Evolutionary conservation across 2,797 vertebrate genomes (phyloP), one percentile per base, ranked within the genome.

Genomic region (Phrynocephalus forsythii): DNA sequence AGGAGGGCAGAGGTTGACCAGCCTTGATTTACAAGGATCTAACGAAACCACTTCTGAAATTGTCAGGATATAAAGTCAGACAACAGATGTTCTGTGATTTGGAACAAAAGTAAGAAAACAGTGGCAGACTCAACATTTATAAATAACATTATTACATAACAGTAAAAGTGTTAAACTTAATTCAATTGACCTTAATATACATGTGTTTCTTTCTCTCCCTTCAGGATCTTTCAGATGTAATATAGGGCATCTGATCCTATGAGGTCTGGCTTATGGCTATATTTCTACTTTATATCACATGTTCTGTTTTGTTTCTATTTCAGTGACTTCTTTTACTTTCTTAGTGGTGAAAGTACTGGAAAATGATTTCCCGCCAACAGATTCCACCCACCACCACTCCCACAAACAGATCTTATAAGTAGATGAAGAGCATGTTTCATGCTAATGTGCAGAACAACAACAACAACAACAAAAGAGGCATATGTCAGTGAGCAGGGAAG

Each of bases 311-410:
- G 38, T 48, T 33, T 82, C 80, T 77, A 50, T 82, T 82, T 87
- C 16, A 73, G 69, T 67, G 63, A 44, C 24, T 73, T 72, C 87
- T 79, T 79, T 76, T 28, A 79, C 38, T 79, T 72, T 44, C 50
- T 24, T 15, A 2, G 67, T 72, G 38, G n/a, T 84, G 52, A 84
- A 73, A 79, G 4, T 26, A 48, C 63, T 66, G 87, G 82, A 80
- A 85, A 85, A 26, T 66, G n/a, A 84, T 5, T 76, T 44, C 18
- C 56, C 9, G 48, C 83, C 83, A 80, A 81, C 9, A 50, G 77
- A 75, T 67, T 88, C 77, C 87, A 38, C 83, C 77, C 83, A 85
- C 69, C 56, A 81, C 81, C 75, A 80, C 87, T 88, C 83, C 83
- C 48, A 84, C 77, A 88, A 85, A n/a, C 56, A 85, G 77, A 80